phyloP scores from a whole-genome alignment of 2,888 invertebrate species.

The Watsonalla cultraria region DNA sequence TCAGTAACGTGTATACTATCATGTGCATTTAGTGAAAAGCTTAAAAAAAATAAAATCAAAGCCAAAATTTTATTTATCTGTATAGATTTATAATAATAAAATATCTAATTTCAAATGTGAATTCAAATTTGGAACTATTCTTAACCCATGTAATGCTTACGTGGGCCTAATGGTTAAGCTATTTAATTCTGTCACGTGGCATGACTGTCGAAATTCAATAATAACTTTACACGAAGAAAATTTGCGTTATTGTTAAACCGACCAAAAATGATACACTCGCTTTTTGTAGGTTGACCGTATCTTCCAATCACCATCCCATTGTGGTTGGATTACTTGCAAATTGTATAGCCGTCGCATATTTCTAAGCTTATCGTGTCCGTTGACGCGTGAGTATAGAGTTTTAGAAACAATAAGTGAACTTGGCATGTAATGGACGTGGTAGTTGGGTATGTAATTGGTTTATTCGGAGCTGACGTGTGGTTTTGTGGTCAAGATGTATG shows the following conservation, averaged over 20 bases:
- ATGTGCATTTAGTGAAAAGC: no score
- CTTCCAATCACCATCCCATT: conserved; percentile 56
- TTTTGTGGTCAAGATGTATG: conserved; percentile 58
- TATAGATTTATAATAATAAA: no score
- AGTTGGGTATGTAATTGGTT: background rate
- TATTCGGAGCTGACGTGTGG: conserved; percentile 14
- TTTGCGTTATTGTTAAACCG: conserved; percentile 43
- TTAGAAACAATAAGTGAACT: conserved; percentile 4
- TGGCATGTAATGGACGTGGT: conserved; percentile 10
- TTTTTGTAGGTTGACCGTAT: conserved; percentile 27
- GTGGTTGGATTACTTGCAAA: conserved; percentile 67
- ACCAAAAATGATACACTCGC: conserved; percentile 24
- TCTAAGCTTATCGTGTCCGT: conserved; percentile 12
- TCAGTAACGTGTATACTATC: no score
- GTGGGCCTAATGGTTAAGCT: no score
- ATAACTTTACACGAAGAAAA: conserved; percentile 34
- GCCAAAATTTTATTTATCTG: no score
- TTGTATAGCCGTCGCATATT: conserved; percentile 36
- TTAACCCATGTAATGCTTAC: no score
- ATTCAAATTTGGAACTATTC: no score
- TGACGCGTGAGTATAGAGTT: conserved; percentile 13
- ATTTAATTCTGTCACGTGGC: conserved; percentile 5
- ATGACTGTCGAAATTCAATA: conserved; percentile 35
- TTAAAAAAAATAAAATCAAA: no score
- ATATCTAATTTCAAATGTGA: no score